Conservation (phyloP, 1,140 invertebrate genomes). For the Cydia amplana region DNA sequence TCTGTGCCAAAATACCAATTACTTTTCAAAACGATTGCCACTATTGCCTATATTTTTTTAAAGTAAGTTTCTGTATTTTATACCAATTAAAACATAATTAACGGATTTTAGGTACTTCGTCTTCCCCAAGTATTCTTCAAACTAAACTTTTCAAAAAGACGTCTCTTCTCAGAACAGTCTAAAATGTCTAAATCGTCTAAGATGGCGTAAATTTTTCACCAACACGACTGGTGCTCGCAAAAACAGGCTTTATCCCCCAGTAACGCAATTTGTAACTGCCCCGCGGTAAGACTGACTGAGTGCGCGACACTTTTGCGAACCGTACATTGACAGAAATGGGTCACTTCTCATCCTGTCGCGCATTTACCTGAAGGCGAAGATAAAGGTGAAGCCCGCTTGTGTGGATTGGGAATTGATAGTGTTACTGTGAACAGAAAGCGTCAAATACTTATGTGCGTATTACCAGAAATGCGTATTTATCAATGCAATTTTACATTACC, state of each 20-base stretch:
- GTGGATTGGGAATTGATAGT: slow-evolving; percentile 23
- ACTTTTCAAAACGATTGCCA: too few relatives aligned
- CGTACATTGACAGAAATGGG: slow-evolving; percentile 42
- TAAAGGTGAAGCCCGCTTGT: slow-evolving; percentile 18
- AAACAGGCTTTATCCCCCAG: slow-evolving; percentile 23
- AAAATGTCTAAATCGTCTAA: background rate
- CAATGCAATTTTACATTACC: too few relatives aligned
- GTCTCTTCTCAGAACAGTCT: too few relatives aligned
- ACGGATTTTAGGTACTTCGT: too few relatives aligned
- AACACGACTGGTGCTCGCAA: background rate
- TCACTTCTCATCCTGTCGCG: slow-evolving; percentile 38
- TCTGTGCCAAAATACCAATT: too few relatives aligned
- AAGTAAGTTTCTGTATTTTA: too few relatives aligned
- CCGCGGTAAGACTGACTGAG: slow-evolving; percentile 26
- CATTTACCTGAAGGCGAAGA: slow-evolving; percentile 34
- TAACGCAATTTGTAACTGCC: slow-evolving; percentile 28
- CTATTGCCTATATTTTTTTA: too few relatives aligned
- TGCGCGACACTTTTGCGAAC: slow-evolving; percentile 39
- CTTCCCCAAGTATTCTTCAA: too few relatives aligned
- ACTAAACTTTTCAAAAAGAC: too few relatives aligned
- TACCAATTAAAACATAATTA: too few relatives aligned
- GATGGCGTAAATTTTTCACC: slow-evolving; percentile 30
- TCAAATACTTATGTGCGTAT: background rate
- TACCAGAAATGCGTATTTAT: too few relatives aligned
- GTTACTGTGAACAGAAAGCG: background rate